A percentile compares a stretch with the other conserved stretches of the same genome.
Conservation (phyloP, 2,888 invertebrate genomes). For the Nomada flava region DNA sequence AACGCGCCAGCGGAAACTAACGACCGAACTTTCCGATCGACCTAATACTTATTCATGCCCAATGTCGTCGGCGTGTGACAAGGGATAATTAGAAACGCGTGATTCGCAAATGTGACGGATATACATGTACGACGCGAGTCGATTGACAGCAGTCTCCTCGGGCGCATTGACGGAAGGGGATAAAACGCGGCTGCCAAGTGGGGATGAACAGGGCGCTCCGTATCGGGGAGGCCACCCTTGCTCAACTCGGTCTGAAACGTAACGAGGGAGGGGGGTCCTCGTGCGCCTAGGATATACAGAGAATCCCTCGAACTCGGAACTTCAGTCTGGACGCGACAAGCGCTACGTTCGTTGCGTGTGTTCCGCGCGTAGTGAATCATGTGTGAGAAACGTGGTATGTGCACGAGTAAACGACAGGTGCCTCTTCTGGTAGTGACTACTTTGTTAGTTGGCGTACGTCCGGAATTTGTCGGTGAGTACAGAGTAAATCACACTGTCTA, state of each 20-base stretch:
- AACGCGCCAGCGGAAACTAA: no score
- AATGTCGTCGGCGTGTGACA: neutral
- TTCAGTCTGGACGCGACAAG: constrained; percentile 83
- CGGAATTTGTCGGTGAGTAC: constrained; percentile 81
- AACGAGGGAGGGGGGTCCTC: constrained; percentile 64
- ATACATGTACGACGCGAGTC: constrained; percentile 32
- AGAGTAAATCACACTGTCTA: neutral
- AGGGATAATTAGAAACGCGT: constrained; percentile 30
- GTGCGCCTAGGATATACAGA: constrained; percentile 77
- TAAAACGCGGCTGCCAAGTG: constrained; percentile 33
- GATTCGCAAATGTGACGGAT: constrained; percentile 28
- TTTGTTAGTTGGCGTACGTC: constrained; percentile 73
- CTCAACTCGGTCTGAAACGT: constrained; percentile 43
- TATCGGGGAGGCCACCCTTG: constrained; percentile 47
- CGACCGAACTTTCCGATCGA: neutral
- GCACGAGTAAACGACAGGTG: constrained; percentile 70
- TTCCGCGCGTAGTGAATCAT: constrained; percentile 52
- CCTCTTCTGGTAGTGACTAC: constrained; percentile 73
- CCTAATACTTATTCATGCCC: neutral
- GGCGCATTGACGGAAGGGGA: constrained; percentile 28
- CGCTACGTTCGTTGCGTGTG: constrained; percentile 72
- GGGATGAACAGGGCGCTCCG: constrained; percentile 71
- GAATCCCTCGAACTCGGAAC: constrained; percentile 76
- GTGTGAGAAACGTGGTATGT: constrained; percentile 72
- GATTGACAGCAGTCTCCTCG: constrained; percentile 51